These are phyloP conservation scores for Rhincodon typus DNA, from an alignment of 2,797 vertebrate species.

Conservation along the genomic window DNA sequence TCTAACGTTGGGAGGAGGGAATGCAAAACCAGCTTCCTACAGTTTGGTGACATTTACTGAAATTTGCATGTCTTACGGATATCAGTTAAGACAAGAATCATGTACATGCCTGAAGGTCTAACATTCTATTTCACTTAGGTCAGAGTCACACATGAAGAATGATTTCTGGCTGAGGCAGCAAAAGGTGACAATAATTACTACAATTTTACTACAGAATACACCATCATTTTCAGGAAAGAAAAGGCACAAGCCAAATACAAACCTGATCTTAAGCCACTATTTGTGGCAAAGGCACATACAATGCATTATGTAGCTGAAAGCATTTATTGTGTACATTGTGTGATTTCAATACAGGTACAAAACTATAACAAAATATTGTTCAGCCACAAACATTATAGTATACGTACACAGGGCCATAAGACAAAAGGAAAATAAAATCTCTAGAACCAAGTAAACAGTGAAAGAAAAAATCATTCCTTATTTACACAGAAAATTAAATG, in stretches of 20 bases:
- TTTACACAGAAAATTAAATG: conserved; percentile 35
- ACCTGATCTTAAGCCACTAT: not conserved
- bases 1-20: too few species aligned
- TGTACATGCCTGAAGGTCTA: not conserved
- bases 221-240: not conserved
- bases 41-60: not conserved
- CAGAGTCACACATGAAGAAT: not conserved
- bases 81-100: not conserved
- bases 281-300: conserved; percentile 25
- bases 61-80: not conserved
- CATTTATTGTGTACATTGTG: conserved; percentile 38
- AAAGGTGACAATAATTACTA: not conserved
- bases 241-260: not conserved
- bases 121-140: not conserved
- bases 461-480: not conserved
- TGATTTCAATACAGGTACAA: conserved; percentile 38
- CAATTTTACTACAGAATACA: not conserved
- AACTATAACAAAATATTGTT: conserved; percentile 37
- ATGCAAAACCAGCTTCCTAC: not conserved
- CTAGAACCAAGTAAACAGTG: conserved; percentile 7
- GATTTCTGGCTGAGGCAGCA: not conserved
- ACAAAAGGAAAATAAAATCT: conserved; percentile 30
- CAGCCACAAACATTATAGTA: conserved; percentile 32
- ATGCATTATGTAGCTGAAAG: conserved; percentile 31
- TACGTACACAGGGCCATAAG: conserved; percentile 29